A percentile compares a stretch with the other conserved stretches of the same genome.
Conservation (phyloP, 1,140 invertebrate genomes). For the Heliconius melpomene region DNA sequence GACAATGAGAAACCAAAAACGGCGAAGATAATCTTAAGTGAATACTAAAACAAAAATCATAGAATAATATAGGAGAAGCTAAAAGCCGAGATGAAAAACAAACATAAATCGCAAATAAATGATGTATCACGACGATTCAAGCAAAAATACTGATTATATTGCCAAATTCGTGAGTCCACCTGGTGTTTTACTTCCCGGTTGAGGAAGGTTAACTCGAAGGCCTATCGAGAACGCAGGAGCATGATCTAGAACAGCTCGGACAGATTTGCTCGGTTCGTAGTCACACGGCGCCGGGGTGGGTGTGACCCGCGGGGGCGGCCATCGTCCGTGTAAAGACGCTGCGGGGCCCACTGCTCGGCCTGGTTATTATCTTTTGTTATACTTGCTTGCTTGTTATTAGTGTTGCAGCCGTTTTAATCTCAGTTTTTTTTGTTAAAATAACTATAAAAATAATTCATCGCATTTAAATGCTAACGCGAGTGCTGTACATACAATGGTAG, state of each 20-base stretch:
- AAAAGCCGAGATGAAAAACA: not conserved
- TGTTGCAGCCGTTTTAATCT: too few relatives aligned
- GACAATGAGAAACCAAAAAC: not conserved
- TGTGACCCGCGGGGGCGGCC: conserved; percentile 86
- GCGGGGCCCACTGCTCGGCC: conserved; percentile 84
- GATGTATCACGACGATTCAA: conserved; percentile 25
- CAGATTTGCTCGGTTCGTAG: conserved; percentile 89
- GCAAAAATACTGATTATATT: not conserved
- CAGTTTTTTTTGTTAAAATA: too few relatives aligned
- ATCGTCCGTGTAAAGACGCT: conserved; percentile 88
- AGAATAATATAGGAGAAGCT: not conserved
- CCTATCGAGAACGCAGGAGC: conserved; percentile 87
- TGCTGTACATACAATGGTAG: too few relatives aligned
- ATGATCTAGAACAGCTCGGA: conserved; percentile 84
- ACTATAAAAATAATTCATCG: too few relatives aligned
- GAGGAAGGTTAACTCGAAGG: conserved; percentile 80
- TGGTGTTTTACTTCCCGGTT: conserved; percentile 66
- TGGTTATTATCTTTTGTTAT: conserved; percentile 42
- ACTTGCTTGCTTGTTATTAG: too few relatives aligned
- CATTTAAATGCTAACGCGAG: too few relatives aligned
- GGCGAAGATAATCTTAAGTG: not conserved
- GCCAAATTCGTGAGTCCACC: conserved; percentile 46
- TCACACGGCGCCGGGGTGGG: conserved; percentile 91
- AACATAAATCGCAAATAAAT: conserved; percentile 29
- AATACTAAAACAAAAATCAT: not conserved